These are phyloP conservation scores for Ciconia stormi DNA, from an alignment of 2,113 vertebrate species.

Conservation along the genomic window DNA sequence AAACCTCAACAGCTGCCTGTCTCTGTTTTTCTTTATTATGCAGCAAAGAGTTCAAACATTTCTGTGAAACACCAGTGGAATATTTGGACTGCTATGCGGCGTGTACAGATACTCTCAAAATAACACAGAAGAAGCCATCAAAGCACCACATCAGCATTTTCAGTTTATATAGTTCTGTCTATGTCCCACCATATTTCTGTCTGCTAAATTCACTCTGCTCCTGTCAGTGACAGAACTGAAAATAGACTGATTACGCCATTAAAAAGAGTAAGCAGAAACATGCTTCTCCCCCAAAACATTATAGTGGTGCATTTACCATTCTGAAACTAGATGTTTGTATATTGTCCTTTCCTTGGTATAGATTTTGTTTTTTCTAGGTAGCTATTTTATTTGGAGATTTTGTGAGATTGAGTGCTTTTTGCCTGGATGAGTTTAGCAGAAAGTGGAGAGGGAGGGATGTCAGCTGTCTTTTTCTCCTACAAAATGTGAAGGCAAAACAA, in stretches of 20 bases:
- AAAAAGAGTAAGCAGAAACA: background rate
- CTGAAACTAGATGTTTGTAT: background rate
- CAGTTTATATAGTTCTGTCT: background rate
- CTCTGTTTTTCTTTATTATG: background rate
- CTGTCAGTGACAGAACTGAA: background rate
- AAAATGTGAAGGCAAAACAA: background rate
- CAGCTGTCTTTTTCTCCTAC: background rate
- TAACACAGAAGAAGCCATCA: background rate
- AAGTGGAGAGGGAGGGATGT: background rate
- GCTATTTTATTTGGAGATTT: background rate
- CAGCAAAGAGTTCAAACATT: background rate
- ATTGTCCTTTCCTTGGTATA: background rate
- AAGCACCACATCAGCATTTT: background rate
- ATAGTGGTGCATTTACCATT: background rate
- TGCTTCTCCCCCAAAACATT: background rate
- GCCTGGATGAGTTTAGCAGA: background rate
- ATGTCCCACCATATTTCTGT: background rate
- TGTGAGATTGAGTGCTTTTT: background rate
- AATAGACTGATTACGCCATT: background rate
- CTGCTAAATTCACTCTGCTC: background rate
- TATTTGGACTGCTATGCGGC: background rate
- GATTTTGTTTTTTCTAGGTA: background rate
- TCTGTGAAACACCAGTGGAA: background rate
- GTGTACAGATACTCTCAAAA: background rate
- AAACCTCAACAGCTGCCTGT: background rate